Conservation (phyloP, 2,888 invertebrate species). For the Alviniconcha strummeri region DNA sequence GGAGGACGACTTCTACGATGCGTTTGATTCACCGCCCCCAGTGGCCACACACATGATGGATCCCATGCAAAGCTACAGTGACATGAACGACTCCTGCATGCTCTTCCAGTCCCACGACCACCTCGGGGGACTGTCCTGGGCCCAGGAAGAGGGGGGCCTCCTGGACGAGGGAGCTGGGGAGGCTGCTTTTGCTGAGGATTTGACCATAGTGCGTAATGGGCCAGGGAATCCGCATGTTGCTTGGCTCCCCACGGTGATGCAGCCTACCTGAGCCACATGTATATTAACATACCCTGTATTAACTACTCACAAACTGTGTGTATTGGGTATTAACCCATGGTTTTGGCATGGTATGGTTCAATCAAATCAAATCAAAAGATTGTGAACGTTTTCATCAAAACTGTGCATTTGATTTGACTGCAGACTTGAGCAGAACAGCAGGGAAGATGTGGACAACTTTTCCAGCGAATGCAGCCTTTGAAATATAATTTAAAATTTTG, state of each 20-base stretch:
- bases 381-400: neutral
- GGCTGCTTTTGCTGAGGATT: constrained; percentile 28
- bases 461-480: no score
- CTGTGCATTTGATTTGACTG: neutral
- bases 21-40: constrained; percentile 53
- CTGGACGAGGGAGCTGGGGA: constrained; percentile 26
- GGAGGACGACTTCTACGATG: constrained; percentile 41
- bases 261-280: constrained; percentile 4
- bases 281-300: neutral
- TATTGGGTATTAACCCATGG: no score
- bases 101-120: constrained; percentile 42
- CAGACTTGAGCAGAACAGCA: neutral
- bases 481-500: no score
- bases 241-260: neutral
- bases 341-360: neutral
- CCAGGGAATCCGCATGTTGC: neutral
- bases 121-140: constrained; percentile 31
- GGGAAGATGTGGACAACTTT: no score
- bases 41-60: constrained; percentile 48
- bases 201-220: constrained; percentile 24
- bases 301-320: constrained; percentile 4
- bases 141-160: constrained; percentile 27
- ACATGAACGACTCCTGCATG: constrained; percentile 46
- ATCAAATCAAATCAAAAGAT: no score
- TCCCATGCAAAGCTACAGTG: constrained; percentile 48